Percentiles rank a stretch among this genome's conserved stretches.
phyloP scores from a whole-genome alignment of 2,888 invertebrate genomes.

The Diloba caeruleocephala region DNA sequence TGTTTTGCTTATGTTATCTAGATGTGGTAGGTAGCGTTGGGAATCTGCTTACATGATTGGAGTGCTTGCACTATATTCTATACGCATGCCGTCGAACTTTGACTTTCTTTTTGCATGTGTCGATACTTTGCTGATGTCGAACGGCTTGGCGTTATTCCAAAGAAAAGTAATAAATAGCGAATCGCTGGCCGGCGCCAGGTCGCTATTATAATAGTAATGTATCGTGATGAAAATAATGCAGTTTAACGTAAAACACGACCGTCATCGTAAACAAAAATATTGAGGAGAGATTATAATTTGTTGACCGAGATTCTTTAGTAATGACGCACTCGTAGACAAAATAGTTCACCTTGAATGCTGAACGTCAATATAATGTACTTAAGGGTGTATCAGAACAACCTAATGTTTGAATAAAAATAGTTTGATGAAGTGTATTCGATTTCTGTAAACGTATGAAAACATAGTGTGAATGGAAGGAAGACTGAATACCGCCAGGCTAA shows the following conservation, averaged over 20 bases:
- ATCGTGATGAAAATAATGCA: slow-evolving; percentile 75
- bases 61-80: slow-evolving; percentile 41
- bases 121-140: slow-evolving; percentile 70
- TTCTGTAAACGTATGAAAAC: no score
- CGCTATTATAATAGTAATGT: slow-evolving; percentile 70
- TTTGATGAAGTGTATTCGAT: no score
- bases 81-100: slow-evolving; percentile 80
- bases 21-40: slow-evolving; percentile 25
- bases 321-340: slow-evolving; percentile 51
- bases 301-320: slow-evolving; percentile 41
- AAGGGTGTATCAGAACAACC: slow-evolving; percentile 21
- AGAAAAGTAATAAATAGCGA: slow-evolving; percentile 82
- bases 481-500: no score
- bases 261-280: slow-evolving; percentile 55
- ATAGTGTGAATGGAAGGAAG: no score
- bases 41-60: slow-evolving; percentile 46
- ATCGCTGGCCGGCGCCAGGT: slow-evolving; percentile 79
- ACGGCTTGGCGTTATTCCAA: slow-evolving; percentile 79
- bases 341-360: slow-evolving; percentile 46
- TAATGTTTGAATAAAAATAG: slow-evolving; percentile 22
- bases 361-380: slow-evolving; percentile 21
- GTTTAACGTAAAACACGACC: slow-evolving; percentile 54
- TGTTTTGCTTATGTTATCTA: slow-evolving; percentile 19
- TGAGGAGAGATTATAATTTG: slow-evolving; percentile 38
- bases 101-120: slow-evolving; percentile 83